Evolutionary conservation across 2,113 vertebrate genomes (phyloP).

Genomic region (Mus musculus): GRCm39 chr3:132785001-132785500

Average conservation of each 20-base stretch:
- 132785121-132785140: not conserved
- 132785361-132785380: constrained; percentile 35
- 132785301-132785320: not conserved
- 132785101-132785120: not conserved
- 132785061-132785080: not conserved
- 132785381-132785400: constrained; percentile 53
- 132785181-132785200: constrained; percentile 24
- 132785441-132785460: constrained; percentile 56
- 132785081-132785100: not conserved
- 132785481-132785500: constrained; percentile 47
- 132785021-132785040: not conserved
- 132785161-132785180: not conserved
- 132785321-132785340: not conserved
- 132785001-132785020: not conserved
- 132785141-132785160: constrained; percentile 19
- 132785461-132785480: constrained; percentile 53
- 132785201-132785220: not conserved
- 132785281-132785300: not conserved
- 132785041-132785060: not conserved
- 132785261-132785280: not conserved
- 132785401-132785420: constrained; percentile 52
- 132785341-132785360: not conserved
- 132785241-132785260: not conserved
- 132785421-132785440: constrained; percentile 62
- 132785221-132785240: not conserved